Percentiles rank a stretch among this genome's conserved stretches.
Evolutionary conservation across 2,113 vertebrate species (phyloP).

Genomic region (Capricornis sumatraensis): DNA sequence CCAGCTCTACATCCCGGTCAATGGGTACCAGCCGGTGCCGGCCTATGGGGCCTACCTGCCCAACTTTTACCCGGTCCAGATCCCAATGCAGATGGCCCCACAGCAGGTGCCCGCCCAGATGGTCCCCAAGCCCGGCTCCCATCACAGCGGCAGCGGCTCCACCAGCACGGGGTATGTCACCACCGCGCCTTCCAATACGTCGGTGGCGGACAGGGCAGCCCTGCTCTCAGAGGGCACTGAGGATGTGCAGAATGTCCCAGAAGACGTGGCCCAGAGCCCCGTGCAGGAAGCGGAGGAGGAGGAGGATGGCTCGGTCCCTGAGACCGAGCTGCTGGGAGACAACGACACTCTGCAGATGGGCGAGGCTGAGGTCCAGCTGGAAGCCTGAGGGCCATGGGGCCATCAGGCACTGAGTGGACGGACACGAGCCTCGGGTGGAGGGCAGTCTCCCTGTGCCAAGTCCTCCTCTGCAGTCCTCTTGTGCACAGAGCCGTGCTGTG

Average conservation of each 20-base stretch:
- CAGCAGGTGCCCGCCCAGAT: conserved; percentile 90
- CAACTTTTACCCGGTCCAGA: conserved; percentile 97
- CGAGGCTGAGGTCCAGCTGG: conserved; percentile 82
- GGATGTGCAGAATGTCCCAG: conserved; percentile 78
- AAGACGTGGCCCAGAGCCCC: conserved; percentile 82
- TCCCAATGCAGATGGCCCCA: conserved; percentile 92
- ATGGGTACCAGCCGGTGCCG: conserved; percentile 94
- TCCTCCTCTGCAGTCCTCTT: conserved; percentile 52
- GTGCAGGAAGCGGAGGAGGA: conserved; percentile 85
- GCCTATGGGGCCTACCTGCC: conserved; percentile 93
- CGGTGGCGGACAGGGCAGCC: conserved; percentile 87
- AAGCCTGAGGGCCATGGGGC: conserved; percentile 78
- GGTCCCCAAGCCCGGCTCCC: conserved; percentile 91
- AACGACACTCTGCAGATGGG: conserved; percentile 87
- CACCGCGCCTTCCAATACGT: conserved; percentile 90
- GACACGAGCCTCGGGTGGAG: neutral
- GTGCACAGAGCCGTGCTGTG: conserved; percentile 72
- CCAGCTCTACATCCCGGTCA: conserved; percentile 97
- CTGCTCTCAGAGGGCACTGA: conserved; percentile 83
- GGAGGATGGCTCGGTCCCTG: conserved; percentile 87
- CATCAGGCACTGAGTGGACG: neutral
- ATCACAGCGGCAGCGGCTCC: conserved; percentile 96
- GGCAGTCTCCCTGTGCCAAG: neutral
- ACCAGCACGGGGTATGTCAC: conserved; percentile 97
- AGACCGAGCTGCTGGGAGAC: conserved; percentile 93